Conservation (phyloP, 2,888 invertebrate genomes). For the Anodontia alba region DNA sequence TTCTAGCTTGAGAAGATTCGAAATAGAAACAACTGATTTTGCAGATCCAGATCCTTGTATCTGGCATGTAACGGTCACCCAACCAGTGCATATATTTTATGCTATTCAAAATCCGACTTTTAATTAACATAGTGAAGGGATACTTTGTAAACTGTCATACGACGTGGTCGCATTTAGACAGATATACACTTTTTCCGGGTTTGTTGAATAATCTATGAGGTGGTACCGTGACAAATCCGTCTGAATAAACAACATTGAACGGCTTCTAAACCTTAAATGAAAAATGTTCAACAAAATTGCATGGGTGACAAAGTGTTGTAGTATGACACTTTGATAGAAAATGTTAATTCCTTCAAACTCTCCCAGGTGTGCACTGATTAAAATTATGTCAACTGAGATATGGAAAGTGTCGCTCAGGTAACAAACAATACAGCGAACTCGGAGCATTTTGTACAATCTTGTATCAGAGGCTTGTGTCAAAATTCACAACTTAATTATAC, state of each 20-base stretch:
- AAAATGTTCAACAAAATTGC: slow-evolving; percentile 42
- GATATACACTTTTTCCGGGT: slow-evolving; percentile 6
- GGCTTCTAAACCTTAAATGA: slow-evolving; percentile 17
- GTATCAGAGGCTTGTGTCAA: too few species aligned
- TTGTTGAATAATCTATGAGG: slow-evolving; percentile 10
- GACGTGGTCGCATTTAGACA: not conserved
- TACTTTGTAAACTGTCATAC: too few species aligned
- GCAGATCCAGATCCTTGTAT: too few species aligned
- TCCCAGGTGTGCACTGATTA: slow-evolving; percentile 19
- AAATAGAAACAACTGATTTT: too few species aligned
- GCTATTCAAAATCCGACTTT: too few species aligned
- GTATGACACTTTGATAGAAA: slow-evolving; percentile 37
- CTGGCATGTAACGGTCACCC: too few species aligned
- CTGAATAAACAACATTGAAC: slow-evolving; percentile 32
- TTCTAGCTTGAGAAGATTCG: too few species aligned
- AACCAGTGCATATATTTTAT: too few species aligned
- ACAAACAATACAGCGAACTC: too few species aligned
- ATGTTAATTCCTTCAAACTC: slow-evolving; percentile 45
- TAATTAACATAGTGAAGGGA: too few species aligned
- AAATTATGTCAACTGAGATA: slow-evolving; percentile 15
- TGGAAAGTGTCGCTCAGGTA: not conserved
- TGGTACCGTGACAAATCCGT: slow-evolving; percentile 45
- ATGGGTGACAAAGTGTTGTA: slow-evolving; percentile 27
- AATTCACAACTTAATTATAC: too few species aligned
- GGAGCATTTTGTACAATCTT: too few species aligned